Evolutionary conservation across 2,888 invertebrate species (phyloP).

Genomic region (Drosophila paranaensis): DNA sequence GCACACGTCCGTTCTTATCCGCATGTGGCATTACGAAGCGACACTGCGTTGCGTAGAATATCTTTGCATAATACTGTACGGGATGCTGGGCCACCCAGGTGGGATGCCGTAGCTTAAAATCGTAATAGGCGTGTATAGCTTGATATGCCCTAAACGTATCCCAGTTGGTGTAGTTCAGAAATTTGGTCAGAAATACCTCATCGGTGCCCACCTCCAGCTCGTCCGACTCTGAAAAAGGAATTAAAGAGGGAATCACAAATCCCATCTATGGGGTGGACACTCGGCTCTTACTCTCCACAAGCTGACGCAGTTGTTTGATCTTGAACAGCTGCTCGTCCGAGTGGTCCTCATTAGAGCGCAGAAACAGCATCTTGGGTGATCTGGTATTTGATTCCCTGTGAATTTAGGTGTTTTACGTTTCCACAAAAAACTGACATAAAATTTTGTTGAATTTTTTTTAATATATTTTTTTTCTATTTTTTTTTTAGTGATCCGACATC

Average conservation of each 20-base stretch:
- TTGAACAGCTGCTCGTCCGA: constrained; percentile 68
- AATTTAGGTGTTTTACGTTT: constrained; percentile 2
- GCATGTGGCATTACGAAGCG: constrained; percentile 80
- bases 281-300: constrained; percentile 67
- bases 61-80: constrained; percentile 74
- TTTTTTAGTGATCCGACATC: constrained; percentile 39
- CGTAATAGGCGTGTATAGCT: constrained; percentile 77
- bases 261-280: background rate
- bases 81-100: constrained; percentile 79
- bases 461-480: constrained; percentile 10
- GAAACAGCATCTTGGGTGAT: constrained; percentile 55
- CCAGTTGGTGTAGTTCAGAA: constrained; percentile 74
- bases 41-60: constrained; percentile 74
- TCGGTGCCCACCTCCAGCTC: constrained; percentile 77
- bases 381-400: background rate
- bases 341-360: constrained; percentile 54
- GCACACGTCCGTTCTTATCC: constrained; percentile 80
- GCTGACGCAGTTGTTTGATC: constrained; percentile 66
- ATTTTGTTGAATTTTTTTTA: constrained; percentile 9
- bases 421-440: constrained; percentile 1
- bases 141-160: constrained; percentile 74
- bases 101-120: constrained; percentile 79
- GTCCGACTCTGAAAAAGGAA: constrained; percentile 55
- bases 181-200: constrained; percentile 78
- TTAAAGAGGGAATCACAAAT: background rate